A percentile compares a stretch with the other conserved stretches of the same genome.
Conservation (phyloP, 1,140 invertebrate species). For the Oppia nitens region DNA sequence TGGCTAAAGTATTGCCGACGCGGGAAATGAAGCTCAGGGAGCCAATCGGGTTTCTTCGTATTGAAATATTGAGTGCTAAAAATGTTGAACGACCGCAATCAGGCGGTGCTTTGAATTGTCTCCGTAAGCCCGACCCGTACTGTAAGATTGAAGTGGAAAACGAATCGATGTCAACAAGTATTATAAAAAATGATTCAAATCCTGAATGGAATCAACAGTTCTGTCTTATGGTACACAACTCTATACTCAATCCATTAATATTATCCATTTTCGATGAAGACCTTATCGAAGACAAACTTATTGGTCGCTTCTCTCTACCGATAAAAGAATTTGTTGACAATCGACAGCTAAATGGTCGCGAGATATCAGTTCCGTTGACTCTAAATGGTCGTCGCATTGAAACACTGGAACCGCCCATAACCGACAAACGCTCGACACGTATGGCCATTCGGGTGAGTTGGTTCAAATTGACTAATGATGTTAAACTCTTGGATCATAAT, state of each 20-base stretch:
- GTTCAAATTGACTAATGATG: background rate
- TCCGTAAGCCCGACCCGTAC: background rate
- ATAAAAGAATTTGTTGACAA: background rate
- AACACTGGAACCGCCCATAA: background rate
- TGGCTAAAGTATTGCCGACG: background rate
- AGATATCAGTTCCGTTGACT: background rate
- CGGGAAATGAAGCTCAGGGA: background rate
- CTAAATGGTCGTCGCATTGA: no score
- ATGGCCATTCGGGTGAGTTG: background rate
- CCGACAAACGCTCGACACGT: background rate
- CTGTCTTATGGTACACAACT: background rate
- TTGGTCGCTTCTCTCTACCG: background rate
- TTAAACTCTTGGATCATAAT: background rate
- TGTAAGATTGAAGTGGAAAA: background rate
- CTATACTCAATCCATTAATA: conserved; percentile 63
- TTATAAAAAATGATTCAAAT: background rate
- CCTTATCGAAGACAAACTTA: background rate
- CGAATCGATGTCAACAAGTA: background rate
- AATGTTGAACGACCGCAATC: background rate
- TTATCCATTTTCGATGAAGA: conserved; percentile 32
- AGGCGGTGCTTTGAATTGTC: background rate
- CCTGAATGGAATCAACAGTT: background rate
- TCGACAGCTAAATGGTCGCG: background rate
- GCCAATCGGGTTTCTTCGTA: background rate
- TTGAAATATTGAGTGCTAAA: background rate